These are phyloP conservation scores for Palaemon carinicauda DNA, from an alignment of 1,140 invertebrate species.

Conservation along the genomic window DNA sequence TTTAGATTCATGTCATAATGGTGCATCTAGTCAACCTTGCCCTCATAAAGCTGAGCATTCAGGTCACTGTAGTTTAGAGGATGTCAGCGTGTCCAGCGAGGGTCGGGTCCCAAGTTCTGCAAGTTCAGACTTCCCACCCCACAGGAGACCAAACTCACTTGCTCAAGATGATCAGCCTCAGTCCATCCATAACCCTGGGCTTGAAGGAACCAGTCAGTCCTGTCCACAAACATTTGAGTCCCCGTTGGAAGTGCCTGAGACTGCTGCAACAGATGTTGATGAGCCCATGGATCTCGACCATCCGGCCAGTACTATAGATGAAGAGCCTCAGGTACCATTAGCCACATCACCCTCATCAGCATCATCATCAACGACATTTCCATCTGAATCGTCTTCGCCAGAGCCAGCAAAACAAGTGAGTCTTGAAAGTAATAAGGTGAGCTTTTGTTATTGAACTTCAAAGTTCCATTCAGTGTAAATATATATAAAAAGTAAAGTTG, in stretches of 20 bases:
- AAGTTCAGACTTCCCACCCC: not conserved
- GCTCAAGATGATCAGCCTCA: not conserved
- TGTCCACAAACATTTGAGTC: too few species aligned
- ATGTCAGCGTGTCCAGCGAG: not conserved
- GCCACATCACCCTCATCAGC: constrained; percentile 25
- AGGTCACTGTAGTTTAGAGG: not conserved
- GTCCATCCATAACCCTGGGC: too few species aligned
- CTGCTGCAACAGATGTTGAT: too few species aligned
- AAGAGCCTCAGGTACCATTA: not conserved
- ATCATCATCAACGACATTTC: constrained; percentile 9
- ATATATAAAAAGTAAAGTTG: too few species aligned
- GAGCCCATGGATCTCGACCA: not conserved
- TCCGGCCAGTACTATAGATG: not conserved
- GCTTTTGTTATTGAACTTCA: not conserved
- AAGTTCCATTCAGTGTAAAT: too few species aligned
- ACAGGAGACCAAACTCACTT: not conserved
- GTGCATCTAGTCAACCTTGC: constrained; percentile 5
- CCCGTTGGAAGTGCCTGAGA: too few species aligned
- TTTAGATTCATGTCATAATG: constrained; percentile 35
- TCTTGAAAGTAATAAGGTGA: not conserved
- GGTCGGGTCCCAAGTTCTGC: not conserved
- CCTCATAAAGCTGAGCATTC: not conserved
- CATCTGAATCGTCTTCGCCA: constrained; percentile 22
- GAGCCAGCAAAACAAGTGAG: constrained; percentile 33
- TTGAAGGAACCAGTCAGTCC: too few species aligned